A percentile compares a stretch with the other conserved stretches of the same genome.
Conservation (phyloP, 2,797 vertebrate species). For the Galaxias olidus region DNA sequence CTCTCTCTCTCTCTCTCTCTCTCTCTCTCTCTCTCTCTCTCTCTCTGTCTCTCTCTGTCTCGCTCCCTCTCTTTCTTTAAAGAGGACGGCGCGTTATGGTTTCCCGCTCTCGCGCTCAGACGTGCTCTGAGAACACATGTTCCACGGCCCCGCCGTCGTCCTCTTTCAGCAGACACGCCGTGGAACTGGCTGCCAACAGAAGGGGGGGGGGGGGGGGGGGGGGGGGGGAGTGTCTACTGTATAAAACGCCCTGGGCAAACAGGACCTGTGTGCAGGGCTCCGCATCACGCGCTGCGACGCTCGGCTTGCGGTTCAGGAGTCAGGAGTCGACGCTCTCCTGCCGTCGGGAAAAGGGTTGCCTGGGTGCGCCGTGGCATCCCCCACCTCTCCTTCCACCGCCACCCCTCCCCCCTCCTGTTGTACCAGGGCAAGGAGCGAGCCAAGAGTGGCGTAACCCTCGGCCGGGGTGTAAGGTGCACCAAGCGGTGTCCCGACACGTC, state of each 20-base stretch:
- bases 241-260: no score
- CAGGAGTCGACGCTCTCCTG: no score
- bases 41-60: not conserved
- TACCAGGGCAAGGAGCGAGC: constrained; percentile 61
- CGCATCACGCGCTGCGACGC: constrained; percentile 14
- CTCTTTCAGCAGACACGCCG: constrained; percentile 18
- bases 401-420: constrained; percentile 27
- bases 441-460: constrained; percentile 69
- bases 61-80: no score
- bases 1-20: not conserved
- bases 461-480: constrained; percentile 68
- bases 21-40: not conserved
- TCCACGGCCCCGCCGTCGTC: constrained; percentile 31
- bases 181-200: constrained; percentile 17
- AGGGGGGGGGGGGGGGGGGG: not conserved
- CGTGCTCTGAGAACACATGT: constrained; percentile 51
- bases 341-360: constrained; percentile 52
- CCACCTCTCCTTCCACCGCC: no score
- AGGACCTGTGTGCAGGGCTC: no score
- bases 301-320: no score
- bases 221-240: no score
- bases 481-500: constrained; percentile 64
- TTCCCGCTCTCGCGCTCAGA: not conserved
- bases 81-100: no score
- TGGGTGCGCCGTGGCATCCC: constrained; percentile 64